phyloP scores from a whole-genome alignment of 2,888 invertebrate genomes.

The Eristalinus sepulchralis region DNA sequence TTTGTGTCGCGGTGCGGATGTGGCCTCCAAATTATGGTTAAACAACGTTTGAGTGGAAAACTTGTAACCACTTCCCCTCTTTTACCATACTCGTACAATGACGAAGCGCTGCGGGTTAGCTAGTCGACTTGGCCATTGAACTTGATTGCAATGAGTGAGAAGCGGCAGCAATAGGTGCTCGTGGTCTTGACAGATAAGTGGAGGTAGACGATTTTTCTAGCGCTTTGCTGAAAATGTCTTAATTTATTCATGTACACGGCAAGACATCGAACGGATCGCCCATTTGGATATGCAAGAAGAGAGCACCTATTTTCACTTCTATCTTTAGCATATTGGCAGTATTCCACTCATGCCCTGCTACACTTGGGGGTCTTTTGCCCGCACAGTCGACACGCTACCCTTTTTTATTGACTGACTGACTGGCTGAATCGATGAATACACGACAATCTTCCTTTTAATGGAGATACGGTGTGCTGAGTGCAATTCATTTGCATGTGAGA shows the following conservation, averaged over 20 bases:
- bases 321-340: slow-evolving; percentile 31
- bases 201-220: not conserved
- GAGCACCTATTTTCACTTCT: slow-evolving; percentile 40
- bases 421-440: slow-evolving; percentile 36
- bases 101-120: not conserved
- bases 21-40: slow-evolving; percentile 32
- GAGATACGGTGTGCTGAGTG: slow-evolving; percentile 8
- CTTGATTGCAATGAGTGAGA: slow-evolving; percentile 35
- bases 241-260: slow-evolving; percentile 54
- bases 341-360: slow-evolving; percentile 1
- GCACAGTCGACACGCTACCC: not conserved
- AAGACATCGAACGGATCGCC: slow-evolving; percentile 10
- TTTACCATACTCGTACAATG: not conserved
- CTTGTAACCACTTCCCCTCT: slow-evolving; percentile 25
- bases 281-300: slow-evolving; percentile 16
- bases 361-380: not conserved
- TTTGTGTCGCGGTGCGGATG: not conserved
- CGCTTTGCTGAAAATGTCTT: slow-evolving; percentile 8
- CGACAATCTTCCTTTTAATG: not conserved
- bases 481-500: slow-evolving; percentile 32
- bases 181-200: slow-evolving; percentile 25
- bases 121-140: slow-evolving; percentile 55
- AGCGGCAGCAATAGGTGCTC: not conserved
- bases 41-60: not conserved
- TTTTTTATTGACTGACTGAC: slow-evolving; percentile 5